These are phyloP conservation scores for Drosophila dives DNA, from an alignment of 2,888 invertebrate genomes.

Conservation along the genomic window DNA sequence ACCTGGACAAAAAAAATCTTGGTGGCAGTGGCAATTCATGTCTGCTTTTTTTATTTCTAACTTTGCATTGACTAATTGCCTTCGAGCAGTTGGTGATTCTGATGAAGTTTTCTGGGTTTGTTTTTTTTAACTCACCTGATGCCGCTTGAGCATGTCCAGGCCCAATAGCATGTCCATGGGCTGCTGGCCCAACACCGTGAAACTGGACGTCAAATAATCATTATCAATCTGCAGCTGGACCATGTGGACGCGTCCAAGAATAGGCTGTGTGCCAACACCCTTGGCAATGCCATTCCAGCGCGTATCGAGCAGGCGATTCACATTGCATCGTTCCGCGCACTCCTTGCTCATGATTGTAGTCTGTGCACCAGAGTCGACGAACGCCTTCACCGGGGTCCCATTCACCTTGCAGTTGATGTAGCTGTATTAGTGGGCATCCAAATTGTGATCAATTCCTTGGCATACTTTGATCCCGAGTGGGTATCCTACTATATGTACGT, in stretches of 20 bases:
- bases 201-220: slow-evolving; percentile 97
- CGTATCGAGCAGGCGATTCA: slow-evolving; percentile 94
- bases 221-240: slow-evolving; percentile 98
- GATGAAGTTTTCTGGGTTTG: neutral
- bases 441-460: neutral
- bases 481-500: neutral
- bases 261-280: slow-evolving; percentile 98
- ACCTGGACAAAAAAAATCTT: neutral
- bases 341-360: slow-evolving; percentile 99
- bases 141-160: slow-evolving; percentile 97
- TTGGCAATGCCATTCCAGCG: slow-evolving; percentile 98
- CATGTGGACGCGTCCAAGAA: slow-evolving; percentile 98
- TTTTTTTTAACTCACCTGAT: slow-evolving; percentile 89
- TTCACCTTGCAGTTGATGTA: slow-evolving; percentile 99
- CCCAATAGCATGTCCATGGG: slow-evolving; percentile 99
- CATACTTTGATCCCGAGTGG: neutral
- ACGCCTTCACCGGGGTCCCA: slow-evolving; percentile 98
- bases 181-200: slow-evolving; percentile 98
- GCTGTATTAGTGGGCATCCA: slow-evolving; percentile 48
- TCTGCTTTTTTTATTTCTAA: neutral
- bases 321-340: slow-evolving; percentile 97
- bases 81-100: neutral
- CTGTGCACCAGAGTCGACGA: slow-evolving; percentile 99
- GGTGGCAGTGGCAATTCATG: neutral
- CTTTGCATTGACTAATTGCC: neutral